Conservation (phyloP, 2,797 vertebrate species). For the Sus cebifrons region DNA sequence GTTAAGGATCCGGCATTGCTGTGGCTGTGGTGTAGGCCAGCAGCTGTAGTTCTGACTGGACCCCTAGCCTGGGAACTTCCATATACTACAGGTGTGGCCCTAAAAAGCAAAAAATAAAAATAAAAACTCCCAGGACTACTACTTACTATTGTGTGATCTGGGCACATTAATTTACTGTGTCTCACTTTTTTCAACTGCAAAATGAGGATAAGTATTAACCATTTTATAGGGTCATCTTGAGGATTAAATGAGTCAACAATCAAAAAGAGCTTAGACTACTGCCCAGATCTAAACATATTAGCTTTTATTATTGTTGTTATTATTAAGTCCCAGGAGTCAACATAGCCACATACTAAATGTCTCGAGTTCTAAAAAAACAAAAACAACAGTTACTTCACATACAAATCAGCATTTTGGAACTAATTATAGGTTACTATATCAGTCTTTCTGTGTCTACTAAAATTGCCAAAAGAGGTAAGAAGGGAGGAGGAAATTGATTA, state of each 20-base stretch:
- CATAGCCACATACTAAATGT: neutral
- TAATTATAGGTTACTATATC: neutral
- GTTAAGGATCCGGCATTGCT: no score
- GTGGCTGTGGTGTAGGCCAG: no score
- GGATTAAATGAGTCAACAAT: neutral
- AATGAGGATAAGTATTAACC: neutral
- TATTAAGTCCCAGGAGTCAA: neutral
- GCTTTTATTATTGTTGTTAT: neutral
- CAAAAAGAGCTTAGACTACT: conserved; percentile 21
- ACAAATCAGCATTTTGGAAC: neutral
- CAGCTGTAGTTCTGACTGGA: no score
- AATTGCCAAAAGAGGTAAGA: neutral
- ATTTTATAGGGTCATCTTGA: neutral
- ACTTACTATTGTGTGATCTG: neutral
- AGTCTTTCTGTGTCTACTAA: conserved; percentile 44
- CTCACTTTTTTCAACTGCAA: neutral
- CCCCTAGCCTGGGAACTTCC: no score
- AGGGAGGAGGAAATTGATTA: neutral
- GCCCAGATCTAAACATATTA: neutral
- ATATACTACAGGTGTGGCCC: no score
- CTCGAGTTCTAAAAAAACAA: conserved; percentile 10
- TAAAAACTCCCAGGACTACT: neutral
- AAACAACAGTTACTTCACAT: neutral
- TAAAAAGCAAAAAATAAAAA: no score
- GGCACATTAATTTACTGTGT: neutral